These are phyloP conservation scores for Heliconius sara DNA, from an alignment of 2,888 invertebrate genomes.

Conservation along the genomic window DNA sequence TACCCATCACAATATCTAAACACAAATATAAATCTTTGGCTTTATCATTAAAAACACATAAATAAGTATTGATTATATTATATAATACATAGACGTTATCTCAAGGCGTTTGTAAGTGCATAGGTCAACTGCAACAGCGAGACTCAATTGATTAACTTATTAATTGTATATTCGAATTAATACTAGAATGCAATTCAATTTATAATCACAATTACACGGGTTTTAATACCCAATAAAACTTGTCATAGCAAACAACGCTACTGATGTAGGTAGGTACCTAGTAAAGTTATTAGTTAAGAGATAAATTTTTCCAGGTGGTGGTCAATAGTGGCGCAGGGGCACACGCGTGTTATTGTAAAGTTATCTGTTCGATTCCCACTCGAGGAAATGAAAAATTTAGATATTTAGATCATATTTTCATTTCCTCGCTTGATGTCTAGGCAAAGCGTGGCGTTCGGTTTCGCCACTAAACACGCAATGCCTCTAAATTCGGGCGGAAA, in stretches of 20 bases:
- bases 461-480: too few relatives aligned
- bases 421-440: too few relatives aligned
- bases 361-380: too few relatives aligned
- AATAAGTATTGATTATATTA: slow-evolving; percentile 43
- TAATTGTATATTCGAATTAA: slow-evolving; percentile 61
- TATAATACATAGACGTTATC: slow-evolving; percentile 41
- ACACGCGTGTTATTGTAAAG: too few relatives aligned
- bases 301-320: too few relatives aligned
- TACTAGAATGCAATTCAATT: slow-evolving; percentile 53
- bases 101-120: slow-evolving; percentile 57
- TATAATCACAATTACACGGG: slow-evolving; percentile 58
- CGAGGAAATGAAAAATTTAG: too few relatives aligned
- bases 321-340: too few relatives aligned
- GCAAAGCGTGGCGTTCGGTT: too few relatives aligned
- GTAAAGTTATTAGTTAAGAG: not conserved
- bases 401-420: too few relatives aligned
- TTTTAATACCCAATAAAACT: slow-evolving; percentile 36
- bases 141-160: slow-evolving; percentile 72
- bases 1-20: not conserved
- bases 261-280: not conserved
- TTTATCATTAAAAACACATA: slow-evolving; percentile 23
- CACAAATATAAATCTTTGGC: slow-evolving; percentile 7
- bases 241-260: not conserved
- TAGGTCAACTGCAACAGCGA: slow-evolving; percentile 67
- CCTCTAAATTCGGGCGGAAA: too few relatives aligned